Base-by-base conservation (phyloP, 2,797 vertebrate species). In the Phrynocephalus forsythii region DNA sequence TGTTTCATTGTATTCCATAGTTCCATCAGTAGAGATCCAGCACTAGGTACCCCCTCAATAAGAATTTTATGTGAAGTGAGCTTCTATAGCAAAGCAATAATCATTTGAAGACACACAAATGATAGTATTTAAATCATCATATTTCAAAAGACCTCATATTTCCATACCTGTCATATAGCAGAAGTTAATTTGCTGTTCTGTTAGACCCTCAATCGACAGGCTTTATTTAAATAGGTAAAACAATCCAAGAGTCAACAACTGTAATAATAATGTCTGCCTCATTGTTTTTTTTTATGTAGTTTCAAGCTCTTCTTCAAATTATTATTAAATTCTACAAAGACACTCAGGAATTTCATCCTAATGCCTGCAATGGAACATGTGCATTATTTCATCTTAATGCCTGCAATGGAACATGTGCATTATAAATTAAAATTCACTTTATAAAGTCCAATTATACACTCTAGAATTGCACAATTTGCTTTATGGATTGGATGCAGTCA, bases 361-460 rank as follows among this genome's bases (percentile, higher is more conserved):
- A 85, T 77, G 83, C 18, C 68, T 63, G 38, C 20, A 24, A 79
- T 50, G 20, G n/a, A 85, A 52, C 33, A 38, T 44, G 16, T 33
- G n/a, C 13, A 33, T 11, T 3, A 50, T 48, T 44, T 44, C 38
- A 44, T 44, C 38, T 3, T 44, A 44, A 44, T 77, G 83, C 18
- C 68, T 63, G 38, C 20, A 24, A 79, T 50, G 20, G n/a, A 85
- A 52, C 33, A 38, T 44, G 16, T 33, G n/a, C 13, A 33, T 11
- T 3, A 50, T 48, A 83, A 84, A 79, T 84, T 72, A 71, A 22
- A 72, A 88, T n/a, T 30, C 10, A 79, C 28, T 18, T 79, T 33
- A 72, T 84, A 56, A 84, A 87, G 28, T 75, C 72, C 38, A 83
- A 18, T 16, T 67, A 22, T 79, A 3, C 24, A 52, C 0, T 18